phyloP scores from a whole-genome alignment of 2,113 vertebrate species.

The Pygoscelis adeliae region DNA sequence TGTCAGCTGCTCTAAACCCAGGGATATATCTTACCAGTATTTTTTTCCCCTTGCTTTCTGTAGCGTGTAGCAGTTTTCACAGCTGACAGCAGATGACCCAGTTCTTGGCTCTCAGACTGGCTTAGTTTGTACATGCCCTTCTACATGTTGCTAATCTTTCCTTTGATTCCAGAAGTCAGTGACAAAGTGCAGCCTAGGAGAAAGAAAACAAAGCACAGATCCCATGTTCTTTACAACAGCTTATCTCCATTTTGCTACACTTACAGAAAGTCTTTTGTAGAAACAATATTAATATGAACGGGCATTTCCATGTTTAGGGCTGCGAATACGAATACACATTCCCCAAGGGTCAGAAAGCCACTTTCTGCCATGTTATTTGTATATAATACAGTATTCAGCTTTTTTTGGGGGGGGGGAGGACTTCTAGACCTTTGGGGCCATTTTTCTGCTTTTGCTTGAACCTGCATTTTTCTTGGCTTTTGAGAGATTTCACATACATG shows the following conservation, averaged over 20 bases:
- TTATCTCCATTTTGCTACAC: background rate
- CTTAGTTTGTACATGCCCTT: background rate
- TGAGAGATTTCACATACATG: background rate
- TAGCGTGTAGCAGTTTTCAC: background rate
- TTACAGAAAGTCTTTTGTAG: background rate
- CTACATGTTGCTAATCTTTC: background rate
- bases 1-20: background rate
- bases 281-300: background rate
- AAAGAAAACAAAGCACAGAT: background rate
- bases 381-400: too few relatives aligned
- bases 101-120: background rate
- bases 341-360: background rate
- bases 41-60: background rate
- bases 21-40: background rate
- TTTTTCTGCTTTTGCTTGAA: background rate
- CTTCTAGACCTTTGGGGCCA: background rate
- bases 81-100: background rate
- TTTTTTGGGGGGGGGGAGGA: rapidly evolving
- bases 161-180: background rate
- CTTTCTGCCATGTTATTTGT: background rate
- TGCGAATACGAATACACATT: background rate
- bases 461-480: background rate
- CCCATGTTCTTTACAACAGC: background rate
- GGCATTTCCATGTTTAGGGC: background rate
- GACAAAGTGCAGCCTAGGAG: background rate